Evolutionary conservation across 2,113 vertebrate genomes (phyloP), one percentile per base, ranked within the genome.

Genomic region (Athene noctua): DNA sequence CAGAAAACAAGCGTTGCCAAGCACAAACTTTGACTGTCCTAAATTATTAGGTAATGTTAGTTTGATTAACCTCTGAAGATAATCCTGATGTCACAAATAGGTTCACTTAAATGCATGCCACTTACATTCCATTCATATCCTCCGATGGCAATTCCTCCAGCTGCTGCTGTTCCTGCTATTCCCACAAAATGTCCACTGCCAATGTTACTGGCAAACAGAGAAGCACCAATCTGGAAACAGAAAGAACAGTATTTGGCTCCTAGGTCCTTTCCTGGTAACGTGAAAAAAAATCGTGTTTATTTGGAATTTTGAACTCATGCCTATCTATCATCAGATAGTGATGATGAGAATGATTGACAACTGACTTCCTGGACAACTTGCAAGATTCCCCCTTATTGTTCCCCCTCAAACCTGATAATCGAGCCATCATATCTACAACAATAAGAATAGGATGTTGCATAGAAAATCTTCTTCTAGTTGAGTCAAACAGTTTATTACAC

Each of bases 181-280:
- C 99, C 99, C 68, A 99, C 99, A 72, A 99, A 99, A 92, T 99
- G 99, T 4, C 98, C 98, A 8, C 99, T 99, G 95, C 99, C 99
- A 21, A 99, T 99, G 96, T 99, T 99, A 95, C 99, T 99, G 92
- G 99, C 99, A 90, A 99, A 99, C 46, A 99, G 98, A 10, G 99
- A 99, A 10, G 99, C 99, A 6, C 99, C 99, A 15, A 99, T 99
- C 99, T 99, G 97, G 46, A 97, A 97, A 77, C 8, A 96, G 63
- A 96, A 88, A 95, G 58, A 77, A 62, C 7, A 93, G 32, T 42
- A 15, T 16, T 32, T 59, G 8, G 61, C 14, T 80, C 19, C 61
- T 58, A 42, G 38, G 29, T 36, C 13, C n/a, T 44, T 27, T 85
- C 54, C 19, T 5, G 20, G 42, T 16, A 68, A 61, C 58, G 62